Percentiles rank a stretch among this genome's conserved stretches.
Evolutionary conservation across 2,888 invertebrate genomes (phyloP).

Genomic region (Perizoma affinitatum): DNA sequence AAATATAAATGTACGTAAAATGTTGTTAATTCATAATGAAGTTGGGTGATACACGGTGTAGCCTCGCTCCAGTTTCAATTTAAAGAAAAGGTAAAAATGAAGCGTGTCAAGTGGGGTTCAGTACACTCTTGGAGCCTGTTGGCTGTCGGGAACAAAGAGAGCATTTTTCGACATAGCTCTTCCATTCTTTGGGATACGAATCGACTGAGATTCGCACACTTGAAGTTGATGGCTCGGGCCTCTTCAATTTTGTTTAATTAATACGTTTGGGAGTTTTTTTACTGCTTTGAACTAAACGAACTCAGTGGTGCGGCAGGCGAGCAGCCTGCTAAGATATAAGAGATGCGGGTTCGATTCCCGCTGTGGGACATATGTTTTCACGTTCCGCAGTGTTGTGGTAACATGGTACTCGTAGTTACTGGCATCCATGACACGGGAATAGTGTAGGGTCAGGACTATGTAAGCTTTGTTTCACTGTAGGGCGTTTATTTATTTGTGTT

Average conservation of each 20-base stretch:
- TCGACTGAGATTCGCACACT: constrained; percentile 67
- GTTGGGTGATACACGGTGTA: constrained; percentile 58
- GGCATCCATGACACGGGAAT: no score
- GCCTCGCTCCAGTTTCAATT: constrained; percentile 72
- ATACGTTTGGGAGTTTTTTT: constrained; percentile 26
- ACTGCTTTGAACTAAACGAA: neutral
- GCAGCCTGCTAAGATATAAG: no score
- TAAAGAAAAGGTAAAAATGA: constrained; percentile 76
- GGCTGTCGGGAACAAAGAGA: constrained; percentile 76
- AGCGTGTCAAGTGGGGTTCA: constrained; percentile 79
- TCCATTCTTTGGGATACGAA: constrained; percentile 60
- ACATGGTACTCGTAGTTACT: no score
- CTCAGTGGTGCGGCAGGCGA: no score
- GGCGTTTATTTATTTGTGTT: no score
- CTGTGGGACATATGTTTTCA: neutral
- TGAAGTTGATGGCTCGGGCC: constrained; percentile 50
- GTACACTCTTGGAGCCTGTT: constrained; percentile 70
- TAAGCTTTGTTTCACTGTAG: no score
- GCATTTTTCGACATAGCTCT: constrained; percentile 62
- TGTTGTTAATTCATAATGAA: constrained; percentile 61
- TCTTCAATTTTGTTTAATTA: constrained; percentile 47
- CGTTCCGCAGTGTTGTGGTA: no score
- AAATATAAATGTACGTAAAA: constrained; percentile 49
- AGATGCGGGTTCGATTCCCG: no score
- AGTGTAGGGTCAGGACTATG: no score